phyloP scores from a whole-genome alignment of 2,888 invertebrate genomes.

The Norana najaformis region DNA sequence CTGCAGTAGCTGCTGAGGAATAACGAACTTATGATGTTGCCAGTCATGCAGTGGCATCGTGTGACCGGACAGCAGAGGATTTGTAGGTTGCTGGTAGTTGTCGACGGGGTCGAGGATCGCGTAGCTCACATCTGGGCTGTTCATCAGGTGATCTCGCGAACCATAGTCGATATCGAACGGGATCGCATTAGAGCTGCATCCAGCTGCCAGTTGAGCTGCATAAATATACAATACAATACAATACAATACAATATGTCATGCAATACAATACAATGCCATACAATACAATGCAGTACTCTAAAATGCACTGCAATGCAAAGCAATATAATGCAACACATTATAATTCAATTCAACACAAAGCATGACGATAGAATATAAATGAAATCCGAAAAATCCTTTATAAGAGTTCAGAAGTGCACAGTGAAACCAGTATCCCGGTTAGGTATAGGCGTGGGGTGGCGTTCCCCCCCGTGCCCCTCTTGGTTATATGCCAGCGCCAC shows the following conservation, averaged over 20 bases:
- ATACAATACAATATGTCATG: neutral
- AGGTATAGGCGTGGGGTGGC: too few species aligned
- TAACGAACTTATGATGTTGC: neutral
- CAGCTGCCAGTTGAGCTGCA: slow-evolving; percentile 1
- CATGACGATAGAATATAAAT: neutral
- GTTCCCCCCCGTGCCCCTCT: too few species aligned
- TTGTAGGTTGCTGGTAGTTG: neutral
- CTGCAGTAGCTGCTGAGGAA: neutral
- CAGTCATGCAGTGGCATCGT: neutral
- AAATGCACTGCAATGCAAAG: too few species aligned
- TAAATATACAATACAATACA: neutral
- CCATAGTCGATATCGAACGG: neutral
- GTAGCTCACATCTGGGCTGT: neutral
- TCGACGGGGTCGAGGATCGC: neutral
- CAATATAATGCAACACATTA: too few species aligned
- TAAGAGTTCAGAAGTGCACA: too few species aligned
- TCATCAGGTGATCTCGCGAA: neutral
- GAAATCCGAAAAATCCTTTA: too few species aligned
- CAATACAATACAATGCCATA: neutral
- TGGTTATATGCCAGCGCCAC: too few species aligned
- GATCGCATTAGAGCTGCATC: neutral
- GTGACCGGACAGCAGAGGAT: neutral
- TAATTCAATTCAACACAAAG: neutral
- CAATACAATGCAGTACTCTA: neutral
- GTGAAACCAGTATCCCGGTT: too few species aligned